Evolutionary conservation across 2,797 vertebrate species (phyloP).

Genomic region (Ctenopoma kingsleyae): DNA sequence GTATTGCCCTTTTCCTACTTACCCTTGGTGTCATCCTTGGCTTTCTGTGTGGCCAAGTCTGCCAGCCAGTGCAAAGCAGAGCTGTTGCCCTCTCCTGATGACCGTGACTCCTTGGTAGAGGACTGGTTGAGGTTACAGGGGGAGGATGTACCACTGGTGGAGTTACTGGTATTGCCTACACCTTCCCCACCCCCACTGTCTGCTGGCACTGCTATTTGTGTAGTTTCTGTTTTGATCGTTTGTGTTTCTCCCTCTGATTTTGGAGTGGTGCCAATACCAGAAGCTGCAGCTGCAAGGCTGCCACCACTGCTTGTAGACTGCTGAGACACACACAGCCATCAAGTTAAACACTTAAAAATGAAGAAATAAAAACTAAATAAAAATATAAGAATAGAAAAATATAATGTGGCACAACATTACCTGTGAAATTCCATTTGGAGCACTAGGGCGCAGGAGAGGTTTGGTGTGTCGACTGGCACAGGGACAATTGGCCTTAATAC

Average conservation of each 20-base stretch:
- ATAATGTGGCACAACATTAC: conserved; percentile 77
- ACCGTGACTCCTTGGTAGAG: conserved; percentile 78
- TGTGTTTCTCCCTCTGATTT: conserved; percentile 79
- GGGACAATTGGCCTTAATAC: conserved; percentile 99
- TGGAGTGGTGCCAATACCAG: conserved; percentile 56
- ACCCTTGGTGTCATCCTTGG: conserved; percentile 99
- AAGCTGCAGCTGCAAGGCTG: conserved; percentile 65
- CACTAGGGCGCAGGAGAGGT: conserved; percentile 91
- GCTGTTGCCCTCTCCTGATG: conserved; percentile 83
- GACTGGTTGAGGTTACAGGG: conserved; percentile 67
- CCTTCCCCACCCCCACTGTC: conserved; percentile 77
- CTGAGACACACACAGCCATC: conserved; percentile 47
- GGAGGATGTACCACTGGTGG: conserved; percentile 83
- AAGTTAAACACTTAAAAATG: conserved; percentile 1
- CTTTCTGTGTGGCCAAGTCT: conserved; percentile 97
- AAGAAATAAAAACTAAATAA: background rate
- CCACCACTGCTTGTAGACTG: conserved; percentile 78
- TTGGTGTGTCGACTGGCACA: conserved; percentile 95
- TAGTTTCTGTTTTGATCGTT: conserved; percentile 77
- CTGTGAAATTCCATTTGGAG: conserved; percentile 98
- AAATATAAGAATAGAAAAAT: conserved; percentile 11
- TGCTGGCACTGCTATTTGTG: conserved; percentile 58
- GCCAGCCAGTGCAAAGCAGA: conserved; percentile 98
- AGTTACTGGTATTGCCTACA: conserved; percentile 65
- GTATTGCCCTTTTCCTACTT: conserved; percentile 14